These are phyloP conservation scores for Heloderma charlesbogerti DNA, from an alignment of 2,113 vertebrate species.

Conservation along the genomic window DNA sequence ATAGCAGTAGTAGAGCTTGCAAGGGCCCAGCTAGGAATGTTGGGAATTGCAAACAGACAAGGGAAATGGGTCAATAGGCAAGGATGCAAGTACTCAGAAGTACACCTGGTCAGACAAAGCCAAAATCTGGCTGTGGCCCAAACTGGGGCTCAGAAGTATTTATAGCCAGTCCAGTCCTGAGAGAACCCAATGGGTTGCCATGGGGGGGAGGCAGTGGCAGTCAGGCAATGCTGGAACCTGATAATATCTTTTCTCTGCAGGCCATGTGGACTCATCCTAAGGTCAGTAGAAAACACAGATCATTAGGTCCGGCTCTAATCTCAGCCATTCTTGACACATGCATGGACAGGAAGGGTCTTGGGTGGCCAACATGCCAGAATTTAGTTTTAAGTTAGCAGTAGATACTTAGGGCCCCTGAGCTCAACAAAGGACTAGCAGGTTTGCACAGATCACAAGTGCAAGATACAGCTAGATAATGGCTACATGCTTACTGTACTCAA, in stretches of 20 bases:
- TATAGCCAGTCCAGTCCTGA: background rate
- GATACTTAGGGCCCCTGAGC: accelerated
- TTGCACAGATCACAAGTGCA: background rate
- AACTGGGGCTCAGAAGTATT: background rate
- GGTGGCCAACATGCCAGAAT: background rate
- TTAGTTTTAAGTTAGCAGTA: background rate
- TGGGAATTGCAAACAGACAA: background rate
- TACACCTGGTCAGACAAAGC: background rate
- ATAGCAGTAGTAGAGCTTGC: background rate
- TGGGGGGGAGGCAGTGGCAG: background rate
- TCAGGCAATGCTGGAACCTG: background rate
- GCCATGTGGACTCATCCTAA: background rate
- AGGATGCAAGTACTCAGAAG: too few relatives aligned
- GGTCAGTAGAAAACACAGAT: background rate
- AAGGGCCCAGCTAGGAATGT: background rate
- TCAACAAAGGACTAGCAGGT: background rate
- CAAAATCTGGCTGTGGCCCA: background rate
- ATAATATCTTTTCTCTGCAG: background rate
- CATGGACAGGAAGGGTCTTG: background rate
- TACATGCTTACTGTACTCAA: background rate
- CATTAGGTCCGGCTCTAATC: background rate
- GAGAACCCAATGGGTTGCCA: background rate
- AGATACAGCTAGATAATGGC: background rate
- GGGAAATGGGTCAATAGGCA: background rate
- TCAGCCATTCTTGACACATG: background rate